Evolutionary conservation across 2,888 invertebrate species (phyloP), one percentile per base, ranked within the genome.

Genomic region (Temnothorax rugatulus): DNA sequence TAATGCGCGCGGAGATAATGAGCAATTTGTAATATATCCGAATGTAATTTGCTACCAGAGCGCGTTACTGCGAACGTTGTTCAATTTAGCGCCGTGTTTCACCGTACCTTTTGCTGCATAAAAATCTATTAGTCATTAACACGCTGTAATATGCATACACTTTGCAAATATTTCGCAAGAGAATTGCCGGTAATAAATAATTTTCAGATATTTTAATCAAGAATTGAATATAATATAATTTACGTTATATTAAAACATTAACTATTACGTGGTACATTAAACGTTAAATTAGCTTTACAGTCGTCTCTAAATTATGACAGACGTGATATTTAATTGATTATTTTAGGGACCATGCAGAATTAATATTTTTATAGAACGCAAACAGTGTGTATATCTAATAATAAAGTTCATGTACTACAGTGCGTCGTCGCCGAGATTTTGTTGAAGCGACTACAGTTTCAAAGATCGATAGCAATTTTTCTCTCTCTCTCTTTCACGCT

Each of bases 11-110:
- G 86, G 91, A 93, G 93, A 94, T 94, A 94, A 94, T 94, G 92
- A 94, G 92, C 93, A 93, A 93, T 94, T 93, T 93, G 93, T 92
- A 93, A 93, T 93, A 92, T 92, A 94, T 92, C 90, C 84, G 90
- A 89, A 90, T 90, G 90, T 89, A 90, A 90, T 90, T 91, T 87
- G 90, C 86, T 61, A 85, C 84, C 79, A 52, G 83, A 38, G 68
- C 77, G 75, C 84, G 81, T 84, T 86, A 82, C 84, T 61, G 85
- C 83, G 81, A 79, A 76, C 61, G 81, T 54, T 88, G 89, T 86
- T 88, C 89, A 89, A 90, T 90, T 89, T 89, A 85, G 68, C 83
- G 63, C 47, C 25, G 57, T 69, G 83, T 84, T 87, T 86, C 85
- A 74, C 21, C 73, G 66, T 68, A 73, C 25, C 54, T 61, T 41